phyloP scores from a whole-genome alignment of 2,113 vertebrate genomes.

The Sminthopsis crassicaudata region DNA sequence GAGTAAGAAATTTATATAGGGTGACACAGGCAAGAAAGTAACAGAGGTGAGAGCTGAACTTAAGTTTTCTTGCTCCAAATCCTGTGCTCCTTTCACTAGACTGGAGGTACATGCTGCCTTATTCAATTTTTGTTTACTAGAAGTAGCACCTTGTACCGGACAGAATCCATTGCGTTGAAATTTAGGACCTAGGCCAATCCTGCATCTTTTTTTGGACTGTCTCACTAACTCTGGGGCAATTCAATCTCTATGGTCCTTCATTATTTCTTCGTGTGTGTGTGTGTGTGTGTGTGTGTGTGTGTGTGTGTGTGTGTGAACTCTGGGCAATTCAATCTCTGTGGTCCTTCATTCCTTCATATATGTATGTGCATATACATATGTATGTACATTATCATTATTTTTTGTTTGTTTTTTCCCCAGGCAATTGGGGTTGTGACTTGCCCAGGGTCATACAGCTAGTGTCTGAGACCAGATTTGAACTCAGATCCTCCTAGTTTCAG shows the following conservation, averaged over 20 bases:
- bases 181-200: neutral
- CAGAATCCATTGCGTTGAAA: neutral
- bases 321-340: neutral
- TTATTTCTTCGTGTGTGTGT: neutral
- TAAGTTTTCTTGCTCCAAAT: neutral
- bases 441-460: too few relatives aligned
- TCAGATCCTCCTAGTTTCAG: too few relatives aligned
- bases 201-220: neutral
- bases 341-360: neutral
- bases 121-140: neutral
- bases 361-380: accelerated
- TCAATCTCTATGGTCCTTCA: neutral
- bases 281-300: too few relatives aligned
- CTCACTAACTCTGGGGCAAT: neutral
- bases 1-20: neutral
- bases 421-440: too few relatives aligned
- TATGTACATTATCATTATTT: too few relatives aligned
- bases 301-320: neutral
- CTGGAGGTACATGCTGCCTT: neutral
- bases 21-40: neutral
- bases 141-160: neutral
- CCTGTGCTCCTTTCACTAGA: neutral
- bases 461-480: too few relatives aligned
- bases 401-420: too few relatives aligned
- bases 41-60: neutral